Evolutionary conservation across 2,888 invertebrate genomes (phyloP), one percentile per base, ranked within the genome.

Genomic region (Busseola fusca): DNA sequence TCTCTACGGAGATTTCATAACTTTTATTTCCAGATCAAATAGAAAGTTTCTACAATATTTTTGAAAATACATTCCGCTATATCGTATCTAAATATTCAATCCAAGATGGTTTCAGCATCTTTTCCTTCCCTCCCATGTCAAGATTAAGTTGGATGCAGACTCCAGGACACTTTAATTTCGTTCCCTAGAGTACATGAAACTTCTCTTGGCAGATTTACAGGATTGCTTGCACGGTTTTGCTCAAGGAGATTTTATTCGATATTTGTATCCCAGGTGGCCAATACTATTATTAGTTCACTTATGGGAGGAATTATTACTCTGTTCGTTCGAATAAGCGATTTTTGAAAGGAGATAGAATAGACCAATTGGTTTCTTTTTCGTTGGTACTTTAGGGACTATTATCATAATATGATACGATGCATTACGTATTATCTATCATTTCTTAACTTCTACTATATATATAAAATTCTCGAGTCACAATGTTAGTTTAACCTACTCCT

Each of bases 21-120:
- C 25, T 42, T 60, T 30, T 27, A 69, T 60, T 65, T 58, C 2
- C 34, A 10, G 30, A 18, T 21, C 45, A 14, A 59, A 59, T 40
- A 21, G 16, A 18, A 48, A 54, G 25, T 25, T 48, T 40, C 16
- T 6, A 30, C 14, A 14, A 66, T 34, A 74, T 34, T 42, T 27
- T 30, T 4, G 25, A 21, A 65, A 30, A 69, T 68, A 34, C 50
- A 16, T 59, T n/a, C 50, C 25, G 18, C 50, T 14, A 27, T 34
- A 34, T 27, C 18, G 30, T 3, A 48, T 69, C 45, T 30, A 45
- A 73, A 69, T 74, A 69, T 77, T 77, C 10, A 77, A 56, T 56
- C 60, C 60, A 71, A 70, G 77, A 74, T 70, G 71, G 16, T 27
- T 40, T 18, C 42, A 50, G 18, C 45, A 42, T 69, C 76, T 42